phyloP scores from a whole-genome alignment of 2,888 invertebrate species.

The Callosobruchus maculatus region DNA sequence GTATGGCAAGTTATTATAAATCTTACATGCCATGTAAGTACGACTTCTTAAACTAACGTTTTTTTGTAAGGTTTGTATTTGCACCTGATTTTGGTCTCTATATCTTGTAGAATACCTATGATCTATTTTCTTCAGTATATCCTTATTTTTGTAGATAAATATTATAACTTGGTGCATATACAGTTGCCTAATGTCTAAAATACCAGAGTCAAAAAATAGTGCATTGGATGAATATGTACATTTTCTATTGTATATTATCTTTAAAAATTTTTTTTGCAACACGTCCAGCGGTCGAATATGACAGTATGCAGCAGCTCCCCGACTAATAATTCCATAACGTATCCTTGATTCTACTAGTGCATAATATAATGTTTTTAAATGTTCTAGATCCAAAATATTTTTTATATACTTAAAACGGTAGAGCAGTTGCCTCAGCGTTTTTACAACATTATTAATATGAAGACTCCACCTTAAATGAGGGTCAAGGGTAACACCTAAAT shows the following conservation, averaged over 20 bases:
- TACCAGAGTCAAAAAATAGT: too few relatives aligned
- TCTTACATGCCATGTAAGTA: too few relatives aligned
- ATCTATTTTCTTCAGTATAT: too few relatives aligned
- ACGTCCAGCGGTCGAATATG: slow-evolving; percentile 1
- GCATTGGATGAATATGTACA: too few relatives aligned
- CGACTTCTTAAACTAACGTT: too few relatives aligned
- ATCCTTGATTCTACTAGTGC: slow-evolving; percentile 3
- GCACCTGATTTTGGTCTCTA: too few relatives aligned
- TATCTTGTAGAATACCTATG: too few relatives aligned
- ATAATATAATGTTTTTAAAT: slow-evolving; percentile 3
- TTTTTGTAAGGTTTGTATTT: too few relatives aligned
- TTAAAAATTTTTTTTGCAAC: neutral
- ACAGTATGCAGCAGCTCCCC: neutral
- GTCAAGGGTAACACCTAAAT: slow-evolving; percentile 5
- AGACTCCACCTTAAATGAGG: slow-evolving; percentile 1
- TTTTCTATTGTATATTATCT: neutral
- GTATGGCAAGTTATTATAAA: too few relatives aligned
- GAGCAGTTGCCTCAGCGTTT: slow-evolving; percentile 1
- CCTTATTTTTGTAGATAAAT: too few relatives aligned
- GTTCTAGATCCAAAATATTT: neutral
- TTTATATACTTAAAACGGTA: slow-evolving; percentile 2
- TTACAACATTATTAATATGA: neutral
- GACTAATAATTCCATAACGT: slow-evolving; percentile 4
- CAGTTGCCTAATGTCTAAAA: too few relatives aligned
- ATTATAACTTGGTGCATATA: too few relatives aligned